Evolutionary conservation across 2,113 vertebrate species (phyloP).

Genomic region (Patagioenas fasciata): DNA sequence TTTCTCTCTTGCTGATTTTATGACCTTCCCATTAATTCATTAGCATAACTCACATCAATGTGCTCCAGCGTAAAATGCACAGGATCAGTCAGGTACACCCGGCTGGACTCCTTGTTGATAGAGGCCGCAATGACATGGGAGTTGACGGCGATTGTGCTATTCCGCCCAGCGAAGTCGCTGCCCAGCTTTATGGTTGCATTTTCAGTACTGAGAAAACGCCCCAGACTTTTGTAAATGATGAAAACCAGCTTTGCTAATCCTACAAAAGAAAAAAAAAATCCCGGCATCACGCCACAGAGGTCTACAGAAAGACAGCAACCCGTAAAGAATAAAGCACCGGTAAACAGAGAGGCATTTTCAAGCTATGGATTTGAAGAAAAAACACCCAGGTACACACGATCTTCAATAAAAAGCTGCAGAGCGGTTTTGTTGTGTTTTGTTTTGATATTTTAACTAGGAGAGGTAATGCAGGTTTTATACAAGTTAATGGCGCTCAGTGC

Average conservation of each 20-base stretch:
- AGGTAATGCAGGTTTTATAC: neutral
- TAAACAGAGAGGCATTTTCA: neutral
- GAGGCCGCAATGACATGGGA: constrained; percentile 96
- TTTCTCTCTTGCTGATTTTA: constrained; percentile 75
- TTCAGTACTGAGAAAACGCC: constrained; percentile 95
- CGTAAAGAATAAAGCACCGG: neutral
- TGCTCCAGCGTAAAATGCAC: constrained; percentile 96
- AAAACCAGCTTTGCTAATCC: constrained; percentile 97
- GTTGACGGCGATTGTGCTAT: constrained; percentile 92
- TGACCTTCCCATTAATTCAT: constrained; percentile 72
- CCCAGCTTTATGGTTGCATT: constrained; percentile 94
- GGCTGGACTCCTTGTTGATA: constrained; percentile 98
- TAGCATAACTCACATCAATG: constrained; percentile 90
- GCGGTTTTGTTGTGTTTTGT: neutral
- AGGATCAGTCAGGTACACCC: constrained; percentile 95
- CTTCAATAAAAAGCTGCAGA: neutral
- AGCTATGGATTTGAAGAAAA: neutral
- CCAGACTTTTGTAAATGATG: constrained; percentile 95
- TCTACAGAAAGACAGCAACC: neutral
- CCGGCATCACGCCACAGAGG: neutral
- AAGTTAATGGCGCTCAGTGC: neutral
- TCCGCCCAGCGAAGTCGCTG: constrained; percentile 84
- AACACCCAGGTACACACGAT: accelerated
- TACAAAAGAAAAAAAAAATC: constrained; percentile 57
- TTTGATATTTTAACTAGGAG: neutral